phyloP scores from a whole-genome alignment of 2,888 invertebrate species.

The Dyspetes luteomarginatus region DNA sequence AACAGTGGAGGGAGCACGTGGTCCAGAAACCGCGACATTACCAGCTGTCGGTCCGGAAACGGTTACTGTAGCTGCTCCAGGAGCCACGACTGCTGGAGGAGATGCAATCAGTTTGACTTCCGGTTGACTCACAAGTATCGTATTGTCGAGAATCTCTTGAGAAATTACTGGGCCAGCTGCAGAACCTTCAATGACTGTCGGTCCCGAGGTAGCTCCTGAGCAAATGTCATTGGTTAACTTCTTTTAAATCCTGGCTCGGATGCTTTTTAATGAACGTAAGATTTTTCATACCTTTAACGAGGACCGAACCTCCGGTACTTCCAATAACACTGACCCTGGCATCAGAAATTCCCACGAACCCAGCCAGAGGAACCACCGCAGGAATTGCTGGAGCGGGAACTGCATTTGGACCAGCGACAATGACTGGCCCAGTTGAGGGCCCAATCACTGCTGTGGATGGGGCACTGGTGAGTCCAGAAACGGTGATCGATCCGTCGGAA shows the following conservation, averaged over 20 bases:
- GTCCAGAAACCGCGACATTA: conserved; percentile 67
- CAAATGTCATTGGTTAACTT: neutral
- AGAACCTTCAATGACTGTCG: conserved; percentile 37
- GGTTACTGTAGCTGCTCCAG: conserved; percentile 48
- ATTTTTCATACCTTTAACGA: conserved; percentile 33
- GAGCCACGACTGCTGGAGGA: conserved; percentile 40
- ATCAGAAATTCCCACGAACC: conserved; percentile 12
- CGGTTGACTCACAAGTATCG: conserved; percentile 44
- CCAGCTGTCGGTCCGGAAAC: conserved; percentile 68
- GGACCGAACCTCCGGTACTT: conserved; percentile 46
- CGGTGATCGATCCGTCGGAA: conserved; percentile 67
- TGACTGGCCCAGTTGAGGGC: conserved; percentile 63
- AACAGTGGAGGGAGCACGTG: conserved; percentile 64
- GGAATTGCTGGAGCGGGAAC: conserved; percentile 31
- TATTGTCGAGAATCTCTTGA: conserved; percentile 46
- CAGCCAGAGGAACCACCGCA: conserved; percentile 40
- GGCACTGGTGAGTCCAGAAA: conserved; percentile 62
- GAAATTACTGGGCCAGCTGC: conserved; percentile 34
- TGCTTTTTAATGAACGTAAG: neutral
- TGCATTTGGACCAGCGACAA: conserved; percentile 66
- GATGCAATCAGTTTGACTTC: conserved; percentile 32
- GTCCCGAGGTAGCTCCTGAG: conserved; percentile 43
- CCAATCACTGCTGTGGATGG: conserved; percentile 60
- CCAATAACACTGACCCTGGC: conserved; percentile 54
- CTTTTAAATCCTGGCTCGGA: neutral